Evolutionary conservation across 2,797 vertebrate species (phyloP).

Genomic region (Pipistrellus nathusii): DNA sequence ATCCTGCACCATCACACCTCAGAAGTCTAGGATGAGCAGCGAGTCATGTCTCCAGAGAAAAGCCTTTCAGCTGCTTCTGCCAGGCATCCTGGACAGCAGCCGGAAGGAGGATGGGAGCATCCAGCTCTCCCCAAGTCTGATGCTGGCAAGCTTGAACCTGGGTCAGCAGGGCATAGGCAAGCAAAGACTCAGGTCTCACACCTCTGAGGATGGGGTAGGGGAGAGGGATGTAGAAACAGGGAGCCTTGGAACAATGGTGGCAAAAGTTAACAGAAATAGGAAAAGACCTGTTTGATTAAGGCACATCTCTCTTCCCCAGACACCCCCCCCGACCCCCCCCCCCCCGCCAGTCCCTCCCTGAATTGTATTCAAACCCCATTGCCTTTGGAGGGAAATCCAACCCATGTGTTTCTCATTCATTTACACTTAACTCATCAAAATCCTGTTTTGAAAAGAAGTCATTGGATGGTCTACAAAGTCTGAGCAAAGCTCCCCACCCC

Average conservation of each 20-base stretch:
- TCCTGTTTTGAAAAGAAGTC: slow-evolving; percentile 82
- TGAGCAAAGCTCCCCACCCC: slow-evolving; percentile 54
- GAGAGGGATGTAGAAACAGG: not conserved
- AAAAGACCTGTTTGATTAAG: slow-evolving; percentile 58
- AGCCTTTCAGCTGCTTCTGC: slow-evolving; percentile 31
- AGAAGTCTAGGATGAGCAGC: slow-evolving; percentile 45
- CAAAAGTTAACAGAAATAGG: slow-evolving; percentile 50
- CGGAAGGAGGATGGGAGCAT: not conserved
- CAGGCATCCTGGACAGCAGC: slow-evolving; percentile 61
- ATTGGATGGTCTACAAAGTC: slow-evolving; percentile 81
- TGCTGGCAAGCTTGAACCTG: not conserved
- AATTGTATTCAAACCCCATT: slow-evolving; percentile 76
- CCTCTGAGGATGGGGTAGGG: too few relatives aligned
- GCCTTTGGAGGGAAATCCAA: slow-evolving; percentile 76
- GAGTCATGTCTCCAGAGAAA: slow-evolving; percentile 51
- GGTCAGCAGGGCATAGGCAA: not conserved
- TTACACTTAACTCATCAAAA: slow-evolving; percentile 84
- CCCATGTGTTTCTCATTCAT: slow-evolving; percentile 84
- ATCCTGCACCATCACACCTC: not conserved
- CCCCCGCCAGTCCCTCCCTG: slow-evolving; percentile 48
- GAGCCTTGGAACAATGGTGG: not conserved
- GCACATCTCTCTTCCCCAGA: slow-evolving; percentile 49
- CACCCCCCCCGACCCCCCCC: not conserved
- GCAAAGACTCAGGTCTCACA: not conserved
- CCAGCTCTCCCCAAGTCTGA: slow-evolving; percentile 47